phyloP scores from a whole-genome alignment of 92 coral and sea anemone species.

The Parazoanthus swiftii region DNA sequence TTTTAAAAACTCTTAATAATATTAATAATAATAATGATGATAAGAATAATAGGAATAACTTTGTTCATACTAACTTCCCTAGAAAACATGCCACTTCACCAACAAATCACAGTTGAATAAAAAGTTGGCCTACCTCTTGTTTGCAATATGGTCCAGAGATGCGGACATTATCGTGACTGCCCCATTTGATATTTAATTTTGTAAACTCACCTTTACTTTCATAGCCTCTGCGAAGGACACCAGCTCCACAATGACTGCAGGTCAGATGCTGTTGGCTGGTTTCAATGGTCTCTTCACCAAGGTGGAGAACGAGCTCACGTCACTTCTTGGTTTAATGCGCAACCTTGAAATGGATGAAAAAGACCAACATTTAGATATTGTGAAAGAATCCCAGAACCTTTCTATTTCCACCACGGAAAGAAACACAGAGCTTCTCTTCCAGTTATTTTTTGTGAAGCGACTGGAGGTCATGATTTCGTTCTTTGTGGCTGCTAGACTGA shows the following conservation, averaged over 20 bases:
- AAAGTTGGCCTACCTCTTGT: too few species aligned
- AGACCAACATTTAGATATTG: constrained; percentile 61
- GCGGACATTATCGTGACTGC: too few species aligned
- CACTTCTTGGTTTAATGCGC: constrained; percentile 67
- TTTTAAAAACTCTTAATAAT: too few species aligned
- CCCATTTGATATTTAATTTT: background rate
- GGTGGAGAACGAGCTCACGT: constrained; percentile 83
- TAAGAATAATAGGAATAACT: too few species aligned
- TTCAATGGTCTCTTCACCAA: constrained; percentile 96
- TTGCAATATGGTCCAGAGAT: too few species aligned
- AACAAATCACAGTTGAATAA: too few species aligned
- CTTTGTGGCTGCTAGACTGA: constrained; percentile 73
- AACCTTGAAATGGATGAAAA: constrained; percentile 57
- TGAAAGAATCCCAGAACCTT: constrained; percentile 80
- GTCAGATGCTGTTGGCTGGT: constrained; percentile 97
- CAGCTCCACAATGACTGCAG: constrained; percentile 83
- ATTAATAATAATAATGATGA: too few species aligned
- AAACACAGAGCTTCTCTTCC: constrained; percentile 21
- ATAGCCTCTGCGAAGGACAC: constrained; percentile 20
- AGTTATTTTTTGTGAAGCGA: constrained; percentile 85
- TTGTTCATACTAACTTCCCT: too few species aligned
- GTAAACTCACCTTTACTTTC: background rate
- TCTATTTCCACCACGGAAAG: constrained; percentile 21
- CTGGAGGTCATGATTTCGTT: constrained; percentile 83
- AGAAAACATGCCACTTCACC: too few species aligned